These are phyloP conservation scores for Chaitophorus viminalis DNA, from an alignment of 2,888 invertebrate species.

Conservation along the genomic window DNA sequence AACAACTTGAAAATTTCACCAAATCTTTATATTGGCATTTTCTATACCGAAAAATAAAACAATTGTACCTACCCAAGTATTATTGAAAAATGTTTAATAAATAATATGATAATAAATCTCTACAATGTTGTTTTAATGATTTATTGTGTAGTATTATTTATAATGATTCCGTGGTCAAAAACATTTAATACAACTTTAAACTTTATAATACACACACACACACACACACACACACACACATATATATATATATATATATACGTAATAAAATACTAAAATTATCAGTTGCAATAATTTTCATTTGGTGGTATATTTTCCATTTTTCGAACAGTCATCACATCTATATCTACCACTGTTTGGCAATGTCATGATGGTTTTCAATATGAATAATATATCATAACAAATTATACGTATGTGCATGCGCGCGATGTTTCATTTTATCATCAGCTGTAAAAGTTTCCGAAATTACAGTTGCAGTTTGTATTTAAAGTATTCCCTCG, in stretches of 20 bases:
- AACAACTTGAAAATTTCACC: too few species aligned
- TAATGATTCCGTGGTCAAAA: slow-evolving; percentile 6
- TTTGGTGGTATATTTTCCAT: background rate
- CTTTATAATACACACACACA: background rate
- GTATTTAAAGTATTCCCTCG: background rate
- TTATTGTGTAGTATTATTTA: slow-evolving; percentile 30
- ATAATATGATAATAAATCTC: background rate
- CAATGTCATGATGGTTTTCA: background rate
- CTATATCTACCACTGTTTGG: background rate
- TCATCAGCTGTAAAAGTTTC: background rate
- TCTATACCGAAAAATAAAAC: too few species aligned
- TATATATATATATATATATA: background rate
- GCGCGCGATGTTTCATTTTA: background rate
- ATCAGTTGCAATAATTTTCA: background rate
- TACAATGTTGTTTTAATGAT: slow-evolving; percentile 12
- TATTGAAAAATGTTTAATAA: too few species aligned
- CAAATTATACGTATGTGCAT: background rate
- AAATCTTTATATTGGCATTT: too few species aligned
- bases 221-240: too few species aligned
- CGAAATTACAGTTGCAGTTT: background rate
- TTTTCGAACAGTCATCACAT: slow-evolving; percentile 20
- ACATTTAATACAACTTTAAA: slow-evolving; percentile 35
- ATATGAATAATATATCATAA: background rate
- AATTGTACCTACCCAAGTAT: too few species aligned
- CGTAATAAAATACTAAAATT: slow-evolving; percentile 12